Evolutionary conservation across 2,797 vertebrate genomes (phyloP).

Genomic region (Betta splendens): DNA sequence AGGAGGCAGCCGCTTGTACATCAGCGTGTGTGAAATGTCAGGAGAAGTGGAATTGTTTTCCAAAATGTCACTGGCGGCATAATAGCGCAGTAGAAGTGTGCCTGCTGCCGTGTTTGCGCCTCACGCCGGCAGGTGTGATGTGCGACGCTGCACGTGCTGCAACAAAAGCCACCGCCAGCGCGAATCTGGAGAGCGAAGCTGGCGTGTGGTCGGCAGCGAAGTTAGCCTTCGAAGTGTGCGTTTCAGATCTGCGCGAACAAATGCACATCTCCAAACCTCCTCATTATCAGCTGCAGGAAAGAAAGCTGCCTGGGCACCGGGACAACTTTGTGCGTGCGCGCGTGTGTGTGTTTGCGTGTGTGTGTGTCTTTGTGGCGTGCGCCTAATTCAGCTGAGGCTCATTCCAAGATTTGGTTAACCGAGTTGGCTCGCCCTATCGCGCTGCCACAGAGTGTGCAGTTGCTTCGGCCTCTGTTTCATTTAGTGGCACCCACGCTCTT

Average conservation of each 20-base stretch:
- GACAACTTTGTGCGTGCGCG: constrained; percentile 39
- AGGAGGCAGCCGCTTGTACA: constrained; percentile 47
- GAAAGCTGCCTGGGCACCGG: constrained; percentile 63
- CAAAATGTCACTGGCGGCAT: constrained; percentile 68
- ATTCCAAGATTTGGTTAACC: constrained; percentile 70
- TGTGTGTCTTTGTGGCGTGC: constrained; percentile 22
- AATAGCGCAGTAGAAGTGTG: constrained; percentile 53
- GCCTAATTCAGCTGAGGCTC: constrained; percentile 36
- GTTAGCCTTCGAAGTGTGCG: constrained; percentile 55
- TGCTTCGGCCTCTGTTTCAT: constrained; percentile 66
- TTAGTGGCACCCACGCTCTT: constrained; percentile 62
- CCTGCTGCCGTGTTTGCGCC: constrained; percentile 62
- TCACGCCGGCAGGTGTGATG: constrained; percentile 61
- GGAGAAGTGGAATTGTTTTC: constrained; percentile 59
- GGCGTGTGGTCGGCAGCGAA: constrained; percentile 35
- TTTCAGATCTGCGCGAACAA: constrained; percentile 66
- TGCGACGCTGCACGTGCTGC: constrained; percentile 33
- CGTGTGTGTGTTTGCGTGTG: neutral
- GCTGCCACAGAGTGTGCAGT: constrained; percentile 64
- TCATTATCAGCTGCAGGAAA: constrained; percentile 60
- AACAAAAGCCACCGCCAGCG: constrained; percentile 45
- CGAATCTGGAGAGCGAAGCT: constrained; percentile 30
- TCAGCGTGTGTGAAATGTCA: constrained; percentile 61
- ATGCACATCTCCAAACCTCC: constrained; percentile 61
- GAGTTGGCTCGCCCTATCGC: constrained; percentile 61